Conservation (phyloP, 2,113 vertebrate species). For the Cyanoramphus novaezelandiae region DNA sequence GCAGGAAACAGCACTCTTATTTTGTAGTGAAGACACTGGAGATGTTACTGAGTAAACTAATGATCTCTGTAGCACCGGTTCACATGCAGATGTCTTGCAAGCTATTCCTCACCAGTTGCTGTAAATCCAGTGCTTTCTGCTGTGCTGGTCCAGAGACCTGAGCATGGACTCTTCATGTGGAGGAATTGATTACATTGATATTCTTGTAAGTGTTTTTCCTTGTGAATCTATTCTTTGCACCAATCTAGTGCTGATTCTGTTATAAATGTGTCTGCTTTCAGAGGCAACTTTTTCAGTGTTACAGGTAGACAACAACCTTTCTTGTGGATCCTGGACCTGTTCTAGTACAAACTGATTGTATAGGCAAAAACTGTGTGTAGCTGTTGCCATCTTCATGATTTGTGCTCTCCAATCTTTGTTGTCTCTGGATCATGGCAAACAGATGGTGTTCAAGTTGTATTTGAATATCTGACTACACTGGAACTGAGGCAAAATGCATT, state of each 20-base stretch:
- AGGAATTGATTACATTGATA: neutral
- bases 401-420: neutral
- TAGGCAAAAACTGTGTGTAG: neutral
- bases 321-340: neutral
- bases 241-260: neutral
- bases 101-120: neutral
- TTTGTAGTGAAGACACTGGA: neutral
- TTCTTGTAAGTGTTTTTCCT: neutral
- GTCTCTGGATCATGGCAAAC: neutral
- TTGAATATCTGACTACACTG: conserved; percentile 1
- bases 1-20: neutral
- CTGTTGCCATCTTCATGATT: neutral
- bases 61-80: neutral
- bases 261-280: neutral
- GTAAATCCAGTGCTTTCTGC: neutral
- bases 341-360: neutral
- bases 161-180: neutral
- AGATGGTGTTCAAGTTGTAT: conserved; percentile 3
- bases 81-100: neutral
- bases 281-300: neutral
- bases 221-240: neutral
- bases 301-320: neutral
- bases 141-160: neutral
- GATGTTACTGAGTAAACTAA: neutral
- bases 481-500: neutral